Evolutionary conservation across 2,113 vertebrate genomes (phyloP), one percentile per base, ranked within the genome.

Genomic region (Semicossyphus pulcher): DNA sequence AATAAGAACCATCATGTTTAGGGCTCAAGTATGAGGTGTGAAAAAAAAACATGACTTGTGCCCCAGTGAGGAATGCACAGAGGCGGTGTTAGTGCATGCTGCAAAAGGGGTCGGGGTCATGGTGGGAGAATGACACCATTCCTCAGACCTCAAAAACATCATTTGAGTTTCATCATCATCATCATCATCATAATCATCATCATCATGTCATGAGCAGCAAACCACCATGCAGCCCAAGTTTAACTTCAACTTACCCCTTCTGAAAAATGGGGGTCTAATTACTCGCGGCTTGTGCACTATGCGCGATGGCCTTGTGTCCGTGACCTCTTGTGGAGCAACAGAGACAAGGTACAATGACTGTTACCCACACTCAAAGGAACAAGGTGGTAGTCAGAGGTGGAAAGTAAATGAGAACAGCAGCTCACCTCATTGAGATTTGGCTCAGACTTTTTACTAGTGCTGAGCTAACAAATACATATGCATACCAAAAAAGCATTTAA

Each of bases 271-370:
- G 88, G 87, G 83, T 81, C 88, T 92, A 91, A 92, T 89, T 88
- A 91, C 84, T 26, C 78, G 81, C 4, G 90, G 91, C 87, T 88
- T 91, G 89, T 75, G 89, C 81, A 90, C 76, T 61, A 89, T 78
- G 81, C 86, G 89, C n/a, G 80, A 51, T 49, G 37, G 83, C 88
- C 88, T 87, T 79, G 86, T 87, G 76, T 92, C 91, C 90, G 84
- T 92, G 72, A 89, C 86, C 90, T 92, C 91, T 92, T 92, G 91
- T 90, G 80, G 86, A 86, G 89, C 87, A 92, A 92, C 88, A 92
- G 84, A 92, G 81, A 92, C 87, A 92, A 87, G 86, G 88, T 76
- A 37, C 56, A 76, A 68, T 47, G 49, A 78, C 85, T 77, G 89
- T 91, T 92, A 91, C 86, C 82, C 84, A 86, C 2, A 84, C 79